Conservation (phyloP, 2,797 vertebrate genomes). For the Girardinus metallicus region DNA sequence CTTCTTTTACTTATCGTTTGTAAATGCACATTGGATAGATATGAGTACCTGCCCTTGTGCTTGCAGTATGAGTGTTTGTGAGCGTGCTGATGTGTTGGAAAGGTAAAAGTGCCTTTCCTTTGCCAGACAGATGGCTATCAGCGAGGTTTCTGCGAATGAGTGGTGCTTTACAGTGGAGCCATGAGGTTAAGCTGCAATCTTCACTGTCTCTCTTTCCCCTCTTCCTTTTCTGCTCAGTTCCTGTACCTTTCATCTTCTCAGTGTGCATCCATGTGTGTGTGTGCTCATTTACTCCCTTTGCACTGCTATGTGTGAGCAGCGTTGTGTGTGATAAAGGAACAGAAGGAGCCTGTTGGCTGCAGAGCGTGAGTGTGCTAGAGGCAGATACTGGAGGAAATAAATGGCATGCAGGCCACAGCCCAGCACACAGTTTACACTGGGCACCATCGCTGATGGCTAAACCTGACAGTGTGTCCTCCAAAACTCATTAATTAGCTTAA, state of each 20-base stretch:
- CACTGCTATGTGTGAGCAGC: conserved; percentile 64
- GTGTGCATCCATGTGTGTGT: conserved; percentile 36
- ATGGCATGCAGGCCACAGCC: conserved; percentile 63
- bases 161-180: conserved; percentile 67
- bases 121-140: conserved; percentile 76
- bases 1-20: conserved; percentile 29
- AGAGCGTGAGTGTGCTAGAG: conserved; percentile 68
- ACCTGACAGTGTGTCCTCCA: conserved; percentile 54
- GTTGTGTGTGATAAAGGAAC: conserved; percentile 71
- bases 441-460: conserved; percentile 61
- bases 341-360: conserved; percentile 75
- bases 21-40: conserved; percentile 29
- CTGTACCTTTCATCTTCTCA: conserved; percentile 66
- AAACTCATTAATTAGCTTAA: conserved; percentile 63
- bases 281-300: conserved; percentile 58
- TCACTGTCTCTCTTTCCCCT: conserved; percentile 60
- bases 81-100: conserved; percentile 54
- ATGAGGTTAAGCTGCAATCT: conserved; percentile 76
- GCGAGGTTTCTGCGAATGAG: conserved; percentile 65
- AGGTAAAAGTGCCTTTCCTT: conserved; percentile 59
- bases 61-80: conserved; percentile 47
- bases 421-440: conserved; percentile 63
- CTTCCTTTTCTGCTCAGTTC: conserved; percentile 56
- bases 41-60: conserved; percentile 35
- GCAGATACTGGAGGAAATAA: conserved; percentile 76